These are phyloP conservation scores for Tenthredo amoena DNA, from an alignment of 2,888 invertebrate genomes.

Conservation along the genomic window DNA sequence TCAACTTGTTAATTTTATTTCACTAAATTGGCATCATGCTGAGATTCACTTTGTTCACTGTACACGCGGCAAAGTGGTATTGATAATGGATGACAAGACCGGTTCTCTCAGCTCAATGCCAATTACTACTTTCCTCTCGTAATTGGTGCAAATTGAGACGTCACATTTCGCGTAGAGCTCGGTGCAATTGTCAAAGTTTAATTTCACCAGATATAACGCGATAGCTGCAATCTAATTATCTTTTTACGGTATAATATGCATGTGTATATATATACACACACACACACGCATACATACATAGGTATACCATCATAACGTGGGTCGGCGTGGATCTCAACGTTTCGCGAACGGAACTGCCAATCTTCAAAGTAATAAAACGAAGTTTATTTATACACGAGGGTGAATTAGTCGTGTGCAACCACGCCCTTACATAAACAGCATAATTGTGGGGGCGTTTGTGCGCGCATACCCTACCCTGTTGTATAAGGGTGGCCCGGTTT, in stretches of 20 bases:
- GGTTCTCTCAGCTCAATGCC: background rate
- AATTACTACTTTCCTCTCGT: background rate
- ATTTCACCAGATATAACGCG: background rate
- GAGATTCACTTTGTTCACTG: too few species aligned
- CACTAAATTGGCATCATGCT: too few species aligned
- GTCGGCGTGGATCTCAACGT: background rate
- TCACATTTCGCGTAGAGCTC: background rate
- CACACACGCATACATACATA: too few species aligned
- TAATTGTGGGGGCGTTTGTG: constrained; percentile 76
- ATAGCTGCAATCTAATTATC: constrained; percentile 17
- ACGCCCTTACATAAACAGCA: constrained; percentile 77
- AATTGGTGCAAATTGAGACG: background rate
- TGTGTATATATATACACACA: background rate
- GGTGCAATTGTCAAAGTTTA: background rate
- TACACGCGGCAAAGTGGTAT: background rate
- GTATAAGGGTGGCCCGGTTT: constrained; percentile 63
- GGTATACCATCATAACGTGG: background rate
- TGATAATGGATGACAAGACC: background rate
- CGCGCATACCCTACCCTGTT: constrained; percentile 54
- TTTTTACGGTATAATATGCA: background rate
- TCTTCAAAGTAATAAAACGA: constrained; percentile 67
- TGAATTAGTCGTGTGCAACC: constrained; percentile 69
- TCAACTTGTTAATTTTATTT: too few species aligned
- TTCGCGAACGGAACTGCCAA: constrained; percentile 62
- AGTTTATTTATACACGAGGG: constrained; percentile 64